Base-by-base conservation (phyloP, 2,888 invertebrate species). In the Eupsilia transversa region DNA sequence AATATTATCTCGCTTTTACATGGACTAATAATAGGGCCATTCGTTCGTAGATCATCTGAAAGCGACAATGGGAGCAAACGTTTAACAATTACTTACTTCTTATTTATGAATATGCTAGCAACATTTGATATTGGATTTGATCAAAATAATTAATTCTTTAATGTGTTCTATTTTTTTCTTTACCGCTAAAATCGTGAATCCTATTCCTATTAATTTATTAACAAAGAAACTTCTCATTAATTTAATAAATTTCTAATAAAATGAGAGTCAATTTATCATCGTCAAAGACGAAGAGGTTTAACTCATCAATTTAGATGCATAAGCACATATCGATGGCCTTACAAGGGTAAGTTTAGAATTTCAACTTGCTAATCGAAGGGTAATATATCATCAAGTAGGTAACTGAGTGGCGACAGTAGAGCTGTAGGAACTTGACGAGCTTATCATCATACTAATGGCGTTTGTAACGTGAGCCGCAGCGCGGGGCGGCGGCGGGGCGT, bases 361-460 rank as follows among this genome's bases (percentile, higher is more conserved):
- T 86, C 89, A 87, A 72, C 74, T 76, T 80, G 84, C 87, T 91
- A 90, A 91, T 92, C 90, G 91, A 92, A 83, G 83, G 87, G 90
- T 86, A 91, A 93, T 92, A 92, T 89, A 92, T 93, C 92, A 92
- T 88, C 69, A 72, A 77, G 72, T 73, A 67, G 72, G 76, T 74
- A 72, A 83, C n/a, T 83, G 83, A 83, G 82, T 84, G 87, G 85
- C 82, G 84, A 82, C 83, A 84, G 80, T 72, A 67, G 79, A 79
- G 78, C 72, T 79, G 75, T 79, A 69, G 69, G 63, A 80, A 87
- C 83, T 85, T 86, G 87, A 86, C 82, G 73, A 88, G 87, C 89
- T 91, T 91, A 92, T 94, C 92, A 91, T 94, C 91, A 92, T 90
- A 91, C 91, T 94, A 94, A 95, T 95, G 92, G 92, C 86, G 88